Conservation (phyloP, 2,797 vertebrate species). For the Xiphophorus birchmanni region DNA sequence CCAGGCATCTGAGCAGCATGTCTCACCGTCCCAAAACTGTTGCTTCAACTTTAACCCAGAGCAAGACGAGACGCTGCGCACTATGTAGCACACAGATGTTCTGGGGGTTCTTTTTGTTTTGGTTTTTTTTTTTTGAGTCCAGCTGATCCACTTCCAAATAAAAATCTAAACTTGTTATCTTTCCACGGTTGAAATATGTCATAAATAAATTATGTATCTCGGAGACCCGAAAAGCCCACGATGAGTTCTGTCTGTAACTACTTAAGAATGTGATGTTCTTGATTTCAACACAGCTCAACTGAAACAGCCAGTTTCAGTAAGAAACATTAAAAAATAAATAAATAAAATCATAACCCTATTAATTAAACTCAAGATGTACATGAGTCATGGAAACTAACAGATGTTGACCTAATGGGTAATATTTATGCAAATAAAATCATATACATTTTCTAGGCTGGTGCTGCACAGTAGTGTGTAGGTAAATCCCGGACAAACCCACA, state of each 20-base stretch:
- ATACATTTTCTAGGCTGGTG: background rate
- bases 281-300: background rate
- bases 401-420: background rate
- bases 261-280: background rate
- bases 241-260: background rate
- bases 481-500: background rate
- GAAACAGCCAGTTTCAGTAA: background rate
- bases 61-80: slow-evolving; percentile 28
- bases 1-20: slow-evolving; percentile 49
- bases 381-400: background rate
- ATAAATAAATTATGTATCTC: background rate
- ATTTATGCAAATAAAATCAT: background rate
- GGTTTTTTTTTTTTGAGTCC: background rate
- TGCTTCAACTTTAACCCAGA: slow-evolving; percentile 55
- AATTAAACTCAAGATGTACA: background rate
- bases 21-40: slow-evolving; percentile 52
- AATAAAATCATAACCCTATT: background rate
- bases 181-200: background rate
- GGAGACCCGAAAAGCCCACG: background rate
- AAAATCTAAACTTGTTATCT: background rate
- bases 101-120: background rate
- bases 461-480: background rate
- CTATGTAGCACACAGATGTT: slow-evolving; percentile 1
- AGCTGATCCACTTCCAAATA: background rate
- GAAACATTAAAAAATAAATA: background rate